A percentile compares a stretch with the other conserved stretches of the same genome.
Conservation (phyloP, 2,113 vertebrate genomes). For the Cyphotilapia sp. region DNA sequence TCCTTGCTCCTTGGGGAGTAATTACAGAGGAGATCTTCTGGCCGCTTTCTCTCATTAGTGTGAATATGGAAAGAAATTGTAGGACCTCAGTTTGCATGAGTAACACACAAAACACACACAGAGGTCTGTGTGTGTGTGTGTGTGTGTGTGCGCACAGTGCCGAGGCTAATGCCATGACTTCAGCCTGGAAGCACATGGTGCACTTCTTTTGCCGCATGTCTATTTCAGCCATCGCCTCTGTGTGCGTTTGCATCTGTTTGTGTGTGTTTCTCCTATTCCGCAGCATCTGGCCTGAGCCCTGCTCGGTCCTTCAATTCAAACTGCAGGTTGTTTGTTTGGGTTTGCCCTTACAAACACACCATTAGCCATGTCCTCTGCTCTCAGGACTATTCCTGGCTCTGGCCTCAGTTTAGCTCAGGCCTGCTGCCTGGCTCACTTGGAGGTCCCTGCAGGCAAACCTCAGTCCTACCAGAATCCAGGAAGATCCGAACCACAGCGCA, state of each 20-base stretch:
- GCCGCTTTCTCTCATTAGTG: conserved; percentile 63
- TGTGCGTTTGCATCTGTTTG: conserved; percentile 36
- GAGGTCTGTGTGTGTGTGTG: not conserved
- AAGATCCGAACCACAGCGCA: conserved; percentile 59
- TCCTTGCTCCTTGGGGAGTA: conserved; percentile 57
- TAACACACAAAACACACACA: not conserved
- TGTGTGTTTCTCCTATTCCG: conserved; percentile 42
- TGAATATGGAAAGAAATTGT: conserved; percentile 44
- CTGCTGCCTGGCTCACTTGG: conserved; percentile 62
- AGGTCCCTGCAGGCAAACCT: conserved; percentile 66
- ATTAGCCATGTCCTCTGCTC: conserved; percentile 50
- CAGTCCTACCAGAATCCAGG: conserved; percentile 59
- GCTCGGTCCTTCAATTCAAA: conserved; percentile 38
- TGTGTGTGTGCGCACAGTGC: not conserved
- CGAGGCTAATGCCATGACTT: conserved; percentile 17
- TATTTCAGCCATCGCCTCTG: conserved; percentile 43
- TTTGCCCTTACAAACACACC: conserved; percentile 64
- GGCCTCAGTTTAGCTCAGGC: conserved; percentile 53
- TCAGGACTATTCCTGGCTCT: conserved; percentile 55
- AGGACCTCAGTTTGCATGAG: not conserved
- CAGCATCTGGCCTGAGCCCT: conserved; percentile 46
- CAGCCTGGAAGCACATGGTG: conserved; percentile 18
- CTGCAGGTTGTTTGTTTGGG: conserved; percentile 68
- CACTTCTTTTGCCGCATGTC: conserved; percentile 38
- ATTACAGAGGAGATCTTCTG: conserved; percentile 57